These are phyloP conservation scores for Brachirus orientalis DNA, from an alignment of 2,113 vertebrate genomes.

Conservation along the genomic window DNA sequence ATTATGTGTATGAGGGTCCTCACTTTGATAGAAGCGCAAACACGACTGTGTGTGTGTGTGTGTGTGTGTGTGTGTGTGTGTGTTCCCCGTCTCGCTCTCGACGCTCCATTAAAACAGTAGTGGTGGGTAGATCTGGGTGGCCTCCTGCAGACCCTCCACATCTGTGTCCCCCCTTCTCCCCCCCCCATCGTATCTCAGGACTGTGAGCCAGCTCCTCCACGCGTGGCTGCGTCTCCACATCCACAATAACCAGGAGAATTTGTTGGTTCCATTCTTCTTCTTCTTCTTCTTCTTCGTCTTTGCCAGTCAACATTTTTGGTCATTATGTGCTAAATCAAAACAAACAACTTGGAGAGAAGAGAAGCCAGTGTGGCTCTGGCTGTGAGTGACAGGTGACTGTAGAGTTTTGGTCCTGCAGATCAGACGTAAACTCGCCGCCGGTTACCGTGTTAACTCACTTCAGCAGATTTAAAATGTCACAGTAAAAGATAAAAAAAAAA, in stretches of 20 bases:
- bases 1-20: too few relatives aligned
- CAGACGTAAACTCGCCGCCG: constrained; percentile 22
- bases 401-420: constrained; percentile 38
- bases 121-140: constrained; percentile 79
- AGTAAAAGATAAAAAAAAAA: neutral
- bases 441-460: too few relatives aligned
- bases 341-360: neutral
- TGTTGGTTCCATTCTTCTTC: too few relatives aligned
- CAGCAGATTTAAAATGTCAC: constrained; percentile 58
- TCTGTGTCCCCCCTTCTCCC: constrained; percentile 48
- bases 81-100: constrained; percentile 71
- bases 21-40: too few relatives aligned
- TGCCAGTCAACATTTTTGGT: constrained; percentile 1
- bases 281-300: constrained; percentile 2
- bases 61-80: constrained; percentile 16
- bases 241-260: constrained; percentile 34
- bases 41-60: constrained; percentile 45
- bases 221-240: constrained; percentile 50
- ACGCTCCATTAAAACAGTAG: constrained; percentile 78
- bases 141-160: constrained; percentile 72
- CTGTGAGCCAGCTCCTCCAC: constrained; percentile 39
- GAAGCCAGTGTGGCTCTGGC: neutral
- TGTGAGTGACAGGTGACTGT: constrained; percentile 37
- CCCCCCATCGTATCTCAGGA: constrained; percentile 2
- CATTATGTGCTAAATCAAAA: neutral